A percentile compares a stretch with the other conserved stretches of the same genome.
Conservation (phyloP, 2,888 invertebrate species). For the Ditylenchus weischeri region DNA sequence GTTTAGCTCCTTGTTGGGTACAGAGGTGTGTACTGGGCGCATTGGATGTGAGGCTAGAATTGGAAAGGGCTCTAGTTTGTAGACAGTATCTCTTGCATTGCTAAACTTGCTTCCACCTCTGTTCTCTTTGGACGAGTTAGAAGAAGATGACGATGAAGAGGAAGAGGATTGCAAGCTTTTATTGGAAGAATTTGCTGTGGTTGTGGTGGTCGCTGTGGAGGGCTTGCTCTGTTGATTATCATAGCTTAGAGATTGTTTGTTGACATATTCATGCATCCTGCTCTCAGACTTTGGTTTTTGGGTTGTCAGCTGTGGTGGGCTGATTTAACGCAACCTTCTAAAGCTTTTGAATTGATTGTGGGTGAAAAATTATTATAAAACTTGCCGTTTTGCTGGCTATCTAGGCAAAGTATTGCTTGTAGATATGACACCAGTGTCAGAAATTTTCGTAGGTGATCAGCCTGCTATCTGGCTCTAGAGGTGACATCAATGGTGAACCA, state of each 20-base stretch:
- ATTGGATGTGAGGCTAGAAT: too few species aligned
- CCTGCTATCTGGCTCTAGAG: background rate
- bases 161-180: constrained; percentile 8
- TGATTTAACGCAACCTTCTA: too few species aligned
- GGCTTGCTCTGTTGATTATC: too few species aligned
- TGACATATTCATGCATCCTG: constrained; percentile 12
- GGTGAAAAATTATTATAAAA: too few species aligned
- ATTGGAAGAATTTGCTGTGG: constrained; percentile 5
- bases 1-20: background rate
- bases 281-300: background rate
- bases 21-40: background rate
- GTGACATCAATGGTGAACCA: constrained; percentile 1
- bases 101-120: background rate
- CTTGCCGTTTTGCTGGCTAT: too few species aligned
- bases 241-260: background rate
- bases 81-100: background rate
- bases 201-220: background rate
- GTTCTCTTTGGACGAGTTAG: background rate
- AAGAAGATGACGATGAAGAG: background rate
- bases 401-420: too few species aligned
- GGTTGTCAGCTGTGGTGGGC: background rate
- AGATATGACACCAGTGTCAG: too few species aligned
- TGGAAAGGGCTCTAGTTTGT: background rate
- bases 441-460: too few species aligned
- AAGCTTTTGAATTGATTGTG: too few species aligned